Base-by-base conservation (phyloP, 2,113 vertebrate species). In the Gallinago jamesoni region DNA sequence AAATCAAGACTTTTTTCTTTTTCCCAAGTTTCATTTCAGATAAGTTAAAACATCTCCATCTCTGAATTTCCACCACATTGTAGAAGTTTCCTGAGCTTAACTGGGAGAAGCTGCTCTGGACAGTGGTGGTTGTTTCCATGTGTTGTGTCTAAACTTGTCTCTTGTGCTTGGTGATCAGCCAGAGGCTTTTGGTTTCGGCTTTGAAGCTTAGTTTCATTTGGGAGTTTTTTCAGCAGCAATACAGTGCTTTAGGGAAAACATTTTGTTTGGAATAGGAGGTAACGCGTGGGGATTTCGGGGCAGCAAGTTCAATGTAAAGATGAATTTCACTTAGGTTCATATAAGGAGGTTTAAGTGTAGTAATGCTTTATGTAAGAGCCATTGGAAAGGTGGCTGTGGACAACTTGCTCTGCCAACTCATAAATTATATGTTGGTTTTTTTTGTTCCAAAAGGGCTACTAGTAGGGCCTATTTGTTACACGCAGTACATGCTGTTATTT, bases 141-240 rank as follows among this genome's bases (percentile, higher is more conserved):
- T 31, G 14, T 41, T 57, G 57, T 37, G 35, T 69, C 45, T 68
- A 37, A 91, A 89, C 67, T 68, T 77, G 21, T 64, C 47, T 52
- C 14, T 72, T 63, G 25, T 43, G 33, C 23, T 75, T 75, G 5
- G 24, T 60, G 68, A 83, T 43, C 39, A 68, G 62, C 10, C 35
- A n/a, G n/a, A 55, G 25, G 35, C 23, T 72, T 91, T 70, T 53
- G 19, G 55, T 45, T 96, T 67, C 69, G 21, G 19, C 69, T 96
- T 74, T 70, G 74, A 93, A 74, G 18, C 14, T 79, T 39, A 23
- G 22, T 14, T 56, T n/a, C 1, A 0, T 80, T 79, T 56, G 39
- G 59, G 41, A 59, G 30, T 25, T 24, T 76, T 80, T 76, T 72
- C 48, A 64, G 21, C 31, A 69, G 59, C 30, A 52, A 23, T 37